phyloP scores from a whole-genome alignment of 2,797 vertebrate species.

The Myripristis jacobus region DNA sequence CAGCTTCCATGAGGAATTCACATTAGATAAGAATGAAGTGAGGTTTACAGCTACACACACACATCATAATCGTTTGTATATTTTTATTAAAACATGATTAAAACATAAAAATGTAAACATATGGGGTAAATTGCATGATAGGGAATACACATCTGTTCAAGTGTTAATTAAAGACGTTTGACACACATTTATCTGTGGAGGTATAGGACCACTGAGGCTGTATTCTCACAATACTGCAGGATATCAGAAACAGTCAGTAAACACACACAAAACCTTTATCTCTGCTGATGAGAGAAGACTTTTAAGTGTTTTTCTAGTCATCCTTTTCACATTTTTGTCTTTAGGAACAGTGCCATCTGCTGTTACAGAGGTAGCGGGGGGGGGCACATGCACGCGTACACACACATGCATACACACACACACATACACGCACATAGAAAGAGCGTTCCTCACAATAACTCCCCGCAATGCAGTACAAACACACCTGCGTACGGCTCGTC shows the following conservation, averaged over 20 bases:
- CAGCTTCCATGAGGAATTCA: constrained; percentile 22
- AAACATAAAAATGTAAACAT: constrained; percentile 54
- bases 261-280: neutral
- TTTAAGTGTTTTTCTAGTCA: constrained; percentile 2
- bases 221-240: neutral
- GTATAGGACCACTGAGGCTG: neutral
- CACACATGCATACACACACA: neutral
- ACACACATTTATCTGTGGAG: constrained; percentile 19
- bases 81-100: constrained; percentile 18
- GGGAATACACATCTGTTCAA: constrained; percentile 27
- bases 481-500: constrained; percentile 47
- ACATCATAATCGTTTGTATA: neutral
- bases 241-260: neutral
- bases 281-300: neutral
- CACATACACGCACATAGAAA: neutral
- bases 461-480: constrained; percentile 77
- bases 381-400: neutral
- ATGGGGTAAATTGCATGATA: constrained; percentile 18
- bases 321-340: constrained; percentile 32
- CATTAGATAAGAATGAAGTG: constrained; percentile 11
- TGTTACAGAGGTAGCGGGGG: constrained; percentile 53
- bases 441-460: constrained; percentile 31
- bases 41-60: constrained; percentile 21
- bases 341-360: constrained; percentile 76
- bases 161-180: constrained; percentile 2